Percentiles rank a stretch among this genome's conserved stretches.
Conservation (phyloP, 2,888 invertebrate genomes). For the Plagodis pulveraria region DNA sequence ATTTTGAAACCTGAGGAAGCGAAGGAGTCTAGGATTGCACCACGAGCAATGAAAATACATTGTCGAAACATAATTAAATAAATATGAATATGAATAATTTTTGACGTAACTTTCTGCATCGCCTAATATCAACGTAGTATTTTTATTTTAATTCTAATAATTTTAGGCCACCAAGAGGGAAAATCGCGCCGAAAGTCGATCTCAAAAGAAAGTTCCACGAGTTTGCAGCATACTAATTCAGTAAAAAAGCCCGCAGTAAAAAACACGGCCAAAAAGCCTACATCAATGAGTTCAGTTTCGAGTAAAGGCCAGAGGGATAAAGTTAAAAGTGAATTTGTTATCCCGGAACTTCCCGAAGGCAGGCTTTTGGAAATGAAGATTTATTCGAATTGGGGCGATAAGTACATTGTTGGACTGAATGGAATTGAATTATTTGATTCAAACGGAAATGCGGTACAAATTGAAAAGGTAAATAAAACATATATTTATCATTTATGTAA, state of each 20-base stretch:
- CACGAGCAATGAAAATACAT: too few species aligned
- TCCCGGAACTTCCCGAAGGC: constrained; percentile 91
- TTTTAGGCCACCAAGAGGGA: constrained; percentile 51
- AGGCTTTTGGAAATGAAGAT: constrained; percentile 88
- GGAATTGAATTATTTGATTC: constrained; percentile 90
- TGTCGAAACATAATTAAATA: too few species aligned
- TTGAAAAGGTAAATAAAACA: constrained; percentile 83
- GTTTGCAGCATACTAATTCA: constrained; percentile 40
- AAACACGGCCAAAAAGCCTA: constrained; percentile 53
- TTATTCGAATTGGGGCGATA: constrained; percentile 91
- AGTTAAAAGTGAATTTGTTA: constrained; percentile 85
- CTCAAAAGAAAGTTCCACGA: constrained; percentile 45
- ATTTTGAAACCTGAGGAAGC: too few species aligned
- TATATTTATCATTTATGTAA: too few species aligned
- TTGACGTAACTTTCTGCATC: neutral
- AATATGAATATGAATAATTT: too few species aligned
- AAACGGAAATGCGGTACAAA: constrained; percentile 83
- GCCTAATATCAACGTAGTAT: too few species aligned
- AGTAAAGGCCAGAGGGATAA: constrained; percentile 54
- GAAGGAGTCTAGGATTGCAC: too few species aligned
- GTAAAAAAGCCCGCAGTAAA: constrained; percentile 48
- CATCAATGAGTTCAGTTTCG: constrained; percentile 54
- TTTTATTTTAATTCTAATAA: too few species aligned
- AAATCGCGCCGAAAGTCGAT: constrained; percentile 48
- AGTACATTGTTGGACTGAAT: constrained; percentile 91